phyloP scores from a whole-genome alignment of 2,113 vertebrate genomes.

The Chionomys nivalis region DNA sequence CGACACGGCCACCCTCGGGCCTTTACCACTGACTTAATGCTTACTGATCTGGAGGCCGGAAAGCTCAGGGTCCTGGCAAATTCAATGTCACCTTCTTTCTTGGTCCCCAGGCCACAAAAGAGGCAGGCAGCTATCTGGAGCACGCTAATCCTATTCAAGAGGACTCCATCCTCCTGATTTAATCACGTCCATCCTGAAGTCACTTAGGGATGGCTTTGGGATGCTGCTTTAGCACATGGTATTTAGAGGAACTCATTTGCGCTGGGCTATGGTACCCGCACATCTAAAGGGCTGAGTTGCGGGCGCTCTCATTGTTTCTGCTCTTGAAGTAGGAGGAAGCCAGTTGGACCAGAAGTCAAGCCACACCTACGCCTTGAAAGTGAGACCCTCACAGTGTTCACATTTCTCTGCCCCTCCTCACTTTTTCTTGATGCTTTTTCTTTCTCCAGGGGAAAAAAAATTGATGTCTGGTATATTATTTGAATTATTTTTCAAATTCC shows the following conservation, averaged over 20 bases:
- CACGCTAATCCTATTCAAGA: neutral
- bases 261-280: neutral
- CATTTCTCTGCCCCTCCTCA: neutral
- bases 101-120: neutral
- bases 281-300: neutral
- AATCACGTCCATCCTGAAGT: neutral
- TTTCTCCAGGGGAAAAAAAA: neutral
- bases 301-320: neutral
- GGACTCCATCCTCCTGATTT: neutral
- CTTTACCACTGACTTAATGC: neutral
- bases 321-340: neutral
- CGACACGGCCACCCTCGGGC: neutral
- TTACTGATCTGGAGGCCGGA: neutral
- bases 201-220: neutral
- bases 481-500: neutral
- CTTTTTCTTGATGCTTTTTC: neutral
- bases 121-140: neutral
- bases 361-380: neutral
- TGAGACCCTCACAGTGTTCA: neutral
- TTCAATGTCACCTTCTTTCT: neutral
- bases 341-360: neutral
- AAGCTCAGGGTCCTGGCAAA: neutral
- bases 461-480: neutral
- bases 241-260: neutral
- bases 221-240: neutral